Percentiles rank a stretch among this genome's conserved stretches.
Evolutionary conservation across 2,888 invertebrate genomes (phyloP).

Genomic region (Tachystola acroxantha): DNA sequence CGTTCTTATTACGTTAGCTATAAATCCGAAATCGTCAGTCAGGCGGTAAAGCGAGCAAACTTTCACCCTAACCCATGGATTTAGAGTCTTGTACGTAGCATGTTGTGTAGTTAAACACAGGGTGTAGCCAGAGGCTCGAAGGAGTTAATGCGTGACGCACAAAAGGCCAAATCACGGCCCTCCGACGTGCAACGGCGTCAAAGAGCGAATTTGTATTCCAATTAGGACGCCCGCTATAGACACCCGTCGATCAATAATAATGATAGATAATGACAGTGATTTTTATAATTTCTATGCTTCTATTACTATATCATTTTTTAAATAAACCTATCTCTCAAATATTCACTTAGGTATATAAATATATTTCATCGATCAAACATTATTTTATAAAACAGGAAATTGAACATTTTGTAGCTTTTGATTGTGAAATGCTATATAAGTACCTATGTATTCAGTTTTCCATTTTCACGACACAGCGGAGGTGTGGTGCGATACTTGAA

Average conservation of each 20-base stretch:
- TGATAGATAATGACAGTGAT: constrained; percentile 22
- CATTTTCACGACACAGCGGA: background rate
- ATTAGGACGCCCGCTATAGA: constrained; percentile 56
- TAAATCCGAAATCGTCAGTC: constrained; percentile 53
- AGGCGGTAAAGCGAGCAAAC: constrained; percentile 15
- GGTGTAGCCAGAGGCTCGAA: constrained; percentile 60
- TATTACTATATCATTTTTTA: too few relatives aligned
- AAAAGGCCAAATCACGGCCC: constrained; percentile 76
- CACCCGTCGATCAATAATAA: constrained; percentile 33
- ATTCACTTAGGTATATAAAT: background rate
- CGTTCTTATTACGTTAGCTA: constrained; percentile 54
- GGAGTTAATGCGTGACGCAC: constrained; percentile 76
- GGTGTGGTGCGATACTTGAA: background rate
- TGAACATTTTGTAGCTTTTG: too few relatives aligned
- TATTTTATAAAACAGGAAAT: too few relatives aligned
- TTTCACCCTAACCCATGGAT: constrained; percentile 15
- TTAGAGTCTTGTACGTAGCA: constrained; percentile 36
- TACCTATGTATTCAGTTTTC: too few relatives aligned
- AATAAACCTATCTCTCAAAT: too few relatives aligned
- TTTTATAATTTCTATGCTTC: background rate
- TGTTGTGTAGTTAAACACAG: constrained; percentile 13
- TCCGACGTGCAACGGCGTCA: constrained; percentile 58
- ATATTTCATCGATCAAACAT: too few relatives aligned
- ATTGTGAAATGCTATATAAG: too few relatives aligned
- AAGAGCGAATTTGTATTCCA: constrained; percentile 76